Conservation (phyloP, 1,140 invertebrate genomes). For the Procambarus virginalis region DNA sequence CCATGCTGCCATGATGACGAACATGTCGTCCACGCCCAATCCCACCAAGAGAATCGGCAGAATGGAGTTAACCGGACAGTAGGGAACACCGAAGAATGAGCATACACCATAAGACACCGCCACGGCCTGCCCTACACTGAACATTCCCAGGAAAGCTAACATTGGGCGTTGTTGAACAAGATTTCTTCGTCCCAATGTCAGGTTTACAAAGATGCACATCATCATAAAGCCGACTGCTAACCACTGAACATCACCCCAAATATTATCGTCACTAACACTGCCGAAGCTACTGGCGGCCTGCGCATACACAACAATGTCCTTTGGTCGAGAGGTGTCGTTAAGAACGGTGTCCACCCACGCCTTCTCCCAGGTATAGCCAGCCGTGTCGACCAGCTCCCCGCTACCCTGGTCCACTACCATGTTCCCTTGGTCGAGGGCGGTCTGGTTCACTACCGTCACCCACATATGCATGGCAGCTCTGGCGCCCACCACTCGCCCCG, state of each 20-base stretch:
- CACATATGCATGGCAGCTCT: slow-evolving; percentile 80
- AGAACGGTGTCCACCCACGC: slow-evolving; percentile 53
- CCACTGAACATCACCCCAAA: slow-evolving; percentile 80
- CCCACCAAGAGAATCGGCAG: slow-evolving; percentile 79
- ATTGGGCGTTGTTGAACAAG: slow-evolving; percentile 77
- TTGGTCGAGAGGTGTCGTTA: slow-evolving; percentile 12
- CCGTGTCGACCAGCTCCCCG: slow-evolving; percentile 80
- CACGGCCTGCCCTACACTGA: slow-evolving; percentile 77
- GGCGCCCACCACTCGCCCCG: slow-evolving; percentile 80
- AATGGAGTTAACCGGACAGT: slow-evolving; percentile 78
- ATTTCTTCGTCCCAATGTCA: slow-evolving; percentile 78
- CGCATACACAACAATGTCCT: slow-evolving; percentile 75
- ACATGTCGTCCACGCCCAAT: slow-evolving; percentile 77
- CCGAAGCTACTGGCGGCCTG: slow-evolving; percentile 73
- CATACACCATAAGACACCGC: slow-evolving; percentile 78
- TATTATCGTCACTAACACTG: slow-evolving; percentile 48
- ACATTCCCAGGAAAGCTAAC: slow-evolving; percentile 77
- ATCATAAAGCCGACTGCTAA: slow-evolving; percentile 77
- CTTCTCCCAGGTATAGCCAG: slow-evolving; percentile 59
- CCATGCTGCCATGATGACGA: slow-evolving; percentile 76
- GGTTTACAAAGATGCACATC: slow-evolving; percentile 77
- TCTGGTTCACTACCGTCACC: slow-evolving; percentile 82
- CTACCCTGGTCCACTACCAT: slow-evolving; percentile 83
- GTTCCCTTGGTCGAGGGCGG: slow-evolving; percentile 79
- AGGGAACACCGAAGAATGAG: slow-evolving; percentile 76